Percentiles rank a stretch among this genome's conserved stretches.
Evolutionary conservation across 2,797 vertebrate genomes (phyloP).

Genomic region (Emys orbicularis): DNA sequence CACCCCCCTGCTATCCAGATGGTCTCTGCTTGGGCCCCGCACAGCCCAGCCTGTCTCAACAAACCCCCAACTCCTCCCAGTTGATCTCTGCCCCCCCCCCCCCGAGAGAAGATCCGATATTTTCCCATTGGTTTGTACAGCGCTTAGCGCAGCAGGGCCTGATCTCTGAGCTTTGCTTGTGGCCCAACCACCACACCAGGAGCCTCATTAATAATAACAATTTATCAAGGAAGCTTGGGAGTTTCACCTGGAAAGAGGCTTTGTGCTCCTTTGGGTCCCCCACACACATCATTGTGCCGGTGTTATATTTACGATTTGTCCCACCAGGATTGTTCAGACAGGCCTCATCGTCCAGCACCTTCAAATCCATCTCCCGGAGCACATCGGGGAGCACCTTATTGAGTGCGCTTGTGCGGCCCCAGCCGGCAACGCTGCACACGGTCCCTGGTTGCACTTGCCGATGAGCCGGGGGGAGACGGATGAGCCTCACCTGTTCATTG

Average conservation of each 20-base stretch:
- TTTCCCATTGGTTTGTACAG: not conserved
- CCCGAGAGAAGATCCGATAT: rapidly evolving
- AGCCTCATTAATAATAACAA: not conserved
- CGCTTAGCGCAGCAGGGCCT: not conserved
- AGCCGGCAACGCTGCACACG: no score
- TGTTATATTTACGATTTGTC: not conserved
- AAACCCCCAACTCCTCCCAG: no score
- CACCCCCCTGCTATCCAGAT: no score
- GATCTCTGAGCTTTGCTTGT: rapidly evolving
- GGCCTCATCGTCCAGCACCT: not conserved
- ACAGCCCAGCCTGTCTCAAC: no score
- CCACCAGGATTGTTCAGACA: not conserved
- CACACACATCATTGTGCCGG: not conserved
- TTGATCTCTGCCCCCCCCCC: not conserved
- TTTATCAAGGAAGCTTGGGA: rapidly evolving
- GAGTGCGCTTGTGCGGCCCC: no score
- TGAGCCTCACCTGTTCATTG: no score
- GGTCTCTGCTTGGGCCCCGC: no score
- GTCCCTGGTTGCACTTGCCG: no score
- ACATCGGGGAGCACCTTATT: no score
- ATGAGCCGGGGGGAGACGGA: no score
- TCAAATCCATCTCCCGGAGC: no score
- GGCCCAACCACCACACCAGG: no score
- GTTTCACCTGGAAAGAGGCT: not conserved
- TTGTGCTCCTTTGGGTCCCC: not conserved